A percentile compares a stretch with the other conserved stretches of the same genome.
phyloP scores from a whole-genome alignment of 2,888 invertebrate species.

The Amblyteles armatorius region DNA sequence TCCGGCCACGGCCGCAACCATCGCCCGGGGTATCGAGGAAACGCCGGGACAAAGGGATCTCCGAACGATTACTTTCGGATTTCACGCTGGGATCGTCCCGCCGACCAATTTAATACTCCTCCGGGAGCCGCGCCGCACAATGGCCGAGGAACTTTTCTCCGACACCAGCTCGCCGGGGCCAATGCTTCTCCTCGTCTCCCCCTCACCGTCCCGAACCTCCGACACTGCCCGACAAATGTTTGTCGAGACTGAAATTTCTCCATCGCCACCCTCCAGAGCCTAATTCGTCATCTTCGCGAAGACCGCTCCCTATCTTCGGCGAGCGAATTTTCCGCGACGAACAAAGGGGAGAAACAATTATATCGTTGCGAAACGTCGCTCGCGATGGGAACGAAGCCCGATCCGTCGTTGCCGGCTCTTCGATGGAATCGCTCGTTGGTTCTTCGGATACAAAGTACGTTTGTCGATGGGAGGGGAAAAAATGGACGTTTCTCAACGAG shows the following conservation, averaged over 20 bases:
- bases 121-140: slow-evolving; percentile 61
- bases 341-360: slow-evolving; percentile 19
- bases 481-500: slow-evolving; percentile 66
- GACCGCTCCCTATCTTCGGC: background rate
- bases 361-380: background rate
- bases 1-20: slow-evolving; percentile 64
- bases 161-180: slow-evolving; percentile 34
- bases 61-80: slow-evolving; percentile 77
- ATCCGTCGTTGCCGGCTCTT: slow-evolving; percentile 8
- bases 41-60: slow-evolving; percentile 73
- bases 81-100: slow-evolving; percentile 76
- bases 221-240: slow-evolving; percentile 48
- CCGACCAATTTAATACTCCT: slow-evolving; percentile 71
- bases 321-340: slow-evolving; percentile 24
- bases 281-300: slow-evolving; percentile 36
- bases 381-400: background rate
- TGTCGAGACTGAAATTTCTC: slow-evolving; percentile 18
- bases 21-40: slow-evolving; percentile 72
- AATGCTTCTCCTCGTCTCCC: slow-evolving; percentile 1
- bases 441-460: background rate
- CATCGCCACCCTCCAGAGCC: background rate
- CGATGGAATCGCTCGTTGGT: background rate
- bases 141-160: slow-evolving; percentile 64
- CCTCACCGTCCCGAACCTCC: background rate
- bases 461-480: slow-evolving; percentile 9